phyloP scores from a whole-genome alignment of 2,888 invertebrate genomes.

The Spisula subtruncata region DNA sequence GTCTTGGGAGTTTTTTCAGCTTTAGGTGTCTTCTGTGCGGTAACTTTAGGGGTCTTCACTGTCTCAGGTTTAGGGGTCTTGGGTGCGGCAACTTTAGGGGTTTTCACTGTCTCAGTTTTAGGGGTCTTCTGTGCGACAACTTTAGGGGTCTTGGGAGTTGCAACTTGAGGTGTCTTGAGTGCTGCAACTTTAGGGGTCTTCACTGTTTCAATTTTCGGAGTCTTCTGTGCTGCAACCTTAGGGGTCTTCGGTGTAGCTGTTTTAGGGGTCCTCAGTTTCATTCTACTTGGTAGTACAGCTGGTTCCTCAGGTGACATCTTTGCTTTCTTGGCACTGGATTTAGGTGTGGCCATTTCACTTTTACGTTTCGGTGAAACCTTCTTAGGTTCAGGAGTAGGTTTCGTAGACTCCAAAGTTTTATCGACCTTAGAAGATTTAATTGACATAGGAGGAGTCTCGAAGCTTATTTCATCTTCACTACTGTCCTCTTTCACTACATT shows the following conservation, averaged over 20 bases:
- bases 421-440: slow-evolving; percentile 70
- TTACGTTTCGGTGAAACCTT: slow-evolving; percentile 40
- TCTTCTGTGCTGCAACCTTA: not conserved
- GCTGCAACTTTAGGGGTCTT: not conserved
- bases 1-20: not conserved
- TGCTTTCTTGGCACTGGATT: slow-evolving; percentile 13
- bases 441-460: slow-evolving; percentile 76
- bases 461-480: slow-evolving; percentile 77
- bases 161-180: not conserved
- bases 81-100: too few relatives aligned
- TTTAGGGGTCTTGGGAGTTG: not conserved
- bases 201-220: not conserved
- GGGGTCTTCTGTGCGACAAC: too few relatives aligned
- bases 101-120: too few relatives aligned
- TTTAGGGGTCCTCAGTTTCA: slow-evolving; percentile 5
- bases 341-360: not conserved
- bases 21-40: not conserved
- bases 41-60: not conserved
- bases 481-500: slow-evolving; percentile 74
- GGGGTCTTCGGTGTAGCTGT: not conserved
- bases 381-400: not conserved
- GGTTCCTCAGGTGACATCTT: not conserved
- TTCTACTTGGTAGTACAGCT: not conserved
- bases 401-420: slow-evolving; percentile 10
- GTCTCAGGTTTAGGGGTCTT: not conserved